Base-by-base conservation (phyloP, 2,888 invertebrate genomes). In the Bombylius major region DNA sequence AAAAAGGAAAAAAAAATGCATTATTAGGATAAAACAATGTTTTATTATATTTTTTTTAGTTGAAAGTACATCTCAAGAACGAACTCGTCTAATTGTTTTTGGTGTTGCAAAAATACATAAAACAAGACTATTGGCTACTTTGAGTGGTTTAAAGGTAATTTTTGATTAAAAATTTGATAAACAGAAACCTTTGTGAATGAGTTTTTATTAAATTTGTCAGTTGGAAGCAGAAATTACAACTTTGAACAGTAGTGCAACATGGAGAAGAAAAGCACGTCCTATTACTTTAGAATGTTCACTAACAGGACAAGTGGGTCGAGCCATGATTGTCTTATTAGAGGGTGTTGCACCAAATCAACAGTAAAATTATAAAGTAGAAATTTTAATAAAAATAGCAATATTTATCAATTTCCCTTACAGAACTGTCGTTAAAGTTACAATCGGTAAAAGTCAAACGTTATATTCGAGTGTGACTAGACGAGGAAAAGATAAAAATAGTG, bases 151-250 rank as follows among this genome's bases (percentile, higher is more conserved):
- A 51, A 96, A 96, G 75, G 65, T 65, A 53, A 46, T 34, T 51
- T 44, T 13, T 39, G 31, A 45, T 23, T 32, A 39, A 36, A 11
- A 33, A 12, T 11, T 14, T n/a, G 6, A 33, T 13, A 34, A 23
- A 46, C 0, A 44, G 3, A 33, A 36, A 36, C 6, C 3, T n/a
- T n/a, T 36, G 7, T 6, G 6, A 4, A 47, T 47, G 12, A 6
- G 31, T 36, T 42, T 39, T 32, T 51, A 11, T 51, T 33, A 47
- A 32, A 47, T 14, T 34, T 42, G 33, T 6, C 44, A 65, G 63
- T 76, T 97, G 59, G 96, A 97, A 72, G 94, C 94, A 0, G 94
- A 96, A 76, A 87, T 97, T 56, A 89, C 89, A 14, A 90, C 89
- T 56, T 78, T 96, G 11, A 92, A 95, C 69, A 87, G 89, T n/a